Conservation (phyloP, 1,140 invertebrate genomes). For the Nymphalis io region DNA sequence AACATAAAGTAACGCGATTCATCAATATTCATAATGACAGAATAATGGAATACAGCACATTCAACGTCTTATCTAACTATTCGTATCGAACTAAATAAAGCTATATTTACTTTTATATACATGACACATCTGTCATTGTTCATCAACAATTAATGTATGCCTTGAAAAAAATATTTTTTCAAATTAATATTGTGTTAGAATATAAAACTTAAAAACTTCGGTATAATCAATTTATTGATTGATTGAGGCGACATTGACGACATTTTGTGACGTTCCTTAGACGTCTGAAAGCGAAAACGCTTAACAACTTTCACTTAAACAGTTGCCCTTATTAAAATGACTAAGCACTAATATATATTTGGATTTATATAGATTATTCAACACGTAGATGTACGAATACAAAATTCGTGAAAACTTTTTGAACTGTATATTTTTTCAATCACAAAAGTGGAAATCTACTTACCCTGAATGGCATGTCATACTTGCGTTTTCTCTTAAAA, state of each 20-base stretch:
- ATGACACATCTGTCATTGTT: too few species aligned
- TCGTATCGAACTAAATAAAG: background rate
- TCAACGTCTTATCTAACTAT: background rate
- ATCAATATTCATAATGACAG: constrained; percentile 8
- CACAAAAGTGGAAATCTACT: constrained; percentile 24
- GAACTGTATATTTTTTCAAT: constrained; percentile 17
- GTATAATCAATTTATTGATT: background rate
- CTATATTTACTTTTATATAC: too few species aligned
- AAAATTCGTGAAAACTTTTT: background rate
- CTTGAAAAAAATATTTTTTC: too few species aligned
- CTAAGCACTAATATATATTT: background rate
- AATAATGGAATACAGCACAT: background rate
- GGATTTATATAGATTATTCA: too few species aligned
- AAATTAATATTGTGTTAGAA: background rate
- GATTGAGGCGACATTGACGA: background rate
- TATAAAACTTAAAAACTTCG: background rate
- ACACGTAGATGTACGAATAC: too few species aligned
- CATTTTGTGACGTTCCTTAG: background rate
- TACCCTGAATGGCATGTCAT: constrained; percentile 56
- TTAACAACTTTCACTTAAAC: background rate
- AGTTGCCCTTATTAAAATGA: background rate
- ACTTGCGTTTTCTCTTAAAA: constrained; percentile 56
- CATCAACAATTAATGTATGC: too few species aligned
- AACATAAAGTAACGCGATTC: constrained; percentile 8
- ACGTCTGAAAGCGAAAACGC: background rate